These are phyloP conservation scores for Rhinichthys klamathensis DNA, from an alignment of 2,113 vertebrate genomes.

Conservation along the genomic window DNA sequence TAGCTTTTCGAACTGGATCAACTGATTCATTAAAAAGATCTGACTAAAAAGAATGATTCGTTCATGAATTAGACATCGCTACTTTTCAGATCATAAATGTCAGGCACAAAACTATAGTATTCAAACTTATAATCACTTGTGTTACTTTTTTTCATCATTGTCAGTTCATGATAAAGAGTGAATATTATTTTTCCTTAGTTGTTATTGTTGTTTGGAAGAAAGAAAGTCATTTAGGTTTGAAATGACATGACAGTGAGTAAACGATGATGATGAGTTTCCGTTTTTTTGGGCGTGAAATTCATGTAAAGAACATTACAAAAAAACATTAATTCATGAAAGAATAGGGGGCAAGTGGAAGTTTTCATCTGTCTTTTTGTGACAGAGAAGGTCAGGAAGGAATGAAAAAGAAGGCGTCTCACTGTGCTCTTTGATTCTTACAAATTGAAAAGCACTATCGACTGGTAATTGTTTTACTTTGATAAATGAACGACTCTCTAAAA, in stretches of 20 bases:
- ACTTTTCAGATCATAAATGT: background rate
- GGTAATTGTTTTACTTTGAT: conserved; percentile 74
- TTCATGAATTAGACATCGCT: too few species aligned
- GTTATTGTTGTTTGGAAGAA: too few species aligned
- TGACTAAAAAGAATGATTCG: background rate
- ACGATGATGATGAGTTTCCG: background rate
- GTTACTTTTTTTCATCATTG: too few species aligned
- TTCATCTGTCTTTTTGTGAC: conserved; percentile 36
- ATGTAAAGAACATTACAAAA: background rate
- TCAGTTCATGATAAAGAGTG: too few species aligned
- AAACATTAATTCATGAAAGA: background rate
- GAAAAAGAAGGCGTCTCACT: conserved; percentile 28
- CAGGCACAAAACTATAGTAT: background rate
- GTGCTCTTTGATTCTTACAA: conserved; percentile 70
- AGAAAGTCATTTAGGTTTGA: background rate
- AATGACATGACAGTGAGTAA: background rate
- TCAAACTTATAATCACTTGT: too few species aligned
- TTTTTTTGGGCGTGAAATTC: background rate
- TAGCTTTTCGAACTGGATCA: background rate
- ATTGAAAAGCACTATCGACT: conserved; percentile 71
- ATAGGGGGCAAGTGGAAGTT: conserved; percentile 37
- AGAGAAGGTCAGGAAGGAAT: conserved; percentile 5
- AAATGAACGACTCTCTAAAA: conserved; percentile 53
- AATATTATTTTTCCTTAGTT: background rate
- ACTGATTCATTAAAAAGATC: background rate